Evolutionary conservation across 2,797 vertebrate genomes (phyloP).

Genomic region (Ataeniobius toweri): DNA sequence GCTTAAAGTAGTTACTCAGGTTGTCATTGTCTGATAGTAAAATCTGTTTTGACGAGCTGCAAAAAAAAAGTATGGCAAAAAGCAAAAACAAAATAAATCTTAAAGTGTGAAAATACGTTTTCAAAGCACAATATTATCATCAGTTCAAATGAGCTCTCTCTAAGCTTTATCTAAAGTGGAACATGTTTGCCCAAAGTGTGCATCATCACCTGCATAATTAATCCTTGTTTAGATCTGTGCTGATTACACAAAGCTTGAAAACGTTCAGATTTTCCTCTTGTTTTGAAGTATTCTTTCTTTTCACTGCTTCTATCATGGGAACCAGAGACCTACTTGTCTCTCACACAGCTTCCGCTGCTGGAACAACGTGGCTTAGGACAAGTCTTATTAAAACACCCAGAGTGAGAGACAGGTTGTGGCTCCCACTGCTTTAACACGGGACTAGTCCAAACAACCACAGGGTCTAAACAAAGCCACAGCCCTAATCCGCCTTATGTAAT

Average conservation of each 20-base stretch:
- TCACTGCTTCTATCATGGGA: constrained; percentile 53
- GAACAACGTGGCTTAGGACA: constrained; percentile 57
- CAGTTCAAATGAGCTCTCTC: not conserved
- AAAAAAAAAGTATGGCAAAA: not conserved
- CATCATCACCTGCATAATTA: not conserved
- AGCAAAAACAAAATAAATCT: not conserved
- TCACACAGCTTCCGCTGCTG: constrained; percentile 52
- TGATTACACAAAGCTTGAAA: constrained; percentile 3
- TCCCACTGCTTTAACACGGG: constrained; percentile 43
- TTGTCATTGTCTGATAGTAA: not conserved
- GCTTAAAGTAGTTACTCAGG: not conserved
- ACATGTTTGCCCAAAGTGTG: not conserved
- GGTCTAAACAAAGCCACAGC: constrained; percentile 50
- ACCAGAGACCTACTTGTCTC: constrained; percentile 56
- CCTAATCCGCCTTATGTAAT: constrained; percentile 56
- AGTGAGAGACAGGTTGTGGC: constrained; percentile 34
- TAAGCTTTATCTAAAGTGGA: not conserved
- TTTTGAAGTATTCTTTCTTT: constrained; percentile 14
- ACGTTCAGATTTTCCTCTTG: constrained; percentile 13
- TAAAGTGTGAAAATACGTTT: not conserved
- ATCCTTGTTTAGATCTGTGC: not conserved
- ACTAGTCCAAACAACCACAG: constrained; percentile 54
- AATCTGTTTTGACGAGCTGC: not conserved
- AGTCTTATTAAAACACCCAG: constrained; percentile 57
- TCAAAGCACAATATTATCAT: not conserved